phyloP scores from a whole-genome alignment of 2,113 vertebrate species.

The Sinocyclocheilus grahami region DNA sequence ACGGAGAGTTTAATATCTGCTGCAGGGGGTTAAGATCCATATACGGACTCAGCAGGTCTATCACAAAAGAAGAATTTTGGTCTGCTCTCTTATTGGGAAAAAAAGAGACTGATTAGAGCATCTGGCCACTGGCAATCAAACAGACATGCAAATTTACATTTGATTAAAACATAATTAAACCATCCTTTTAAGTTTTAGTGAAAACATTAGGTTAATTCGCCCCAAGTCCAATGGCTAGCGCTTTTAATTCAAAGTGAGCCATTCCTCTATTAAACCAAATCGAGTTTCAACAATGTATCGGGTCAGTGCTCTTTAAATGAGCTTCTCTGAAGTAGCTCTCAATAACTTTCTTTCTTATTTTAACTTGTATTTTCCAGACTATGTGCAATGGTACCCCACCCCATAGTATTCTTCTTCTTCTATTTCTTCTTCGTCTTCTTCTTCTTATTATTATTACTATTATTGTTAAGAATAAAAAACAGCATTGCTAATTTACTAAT shows the following conservation, averaged over 20 bases:
- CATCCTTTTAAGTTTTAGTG: constrained; percentile 51
- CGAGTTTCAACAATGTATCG: constrained; percentile 23
- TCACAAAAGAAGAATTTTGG: not conserved
- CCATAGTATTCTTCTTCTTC: too few species aligned
- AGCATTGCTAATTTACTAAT: too few species aligned
- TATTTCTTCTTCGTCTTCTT: too few species aligned
- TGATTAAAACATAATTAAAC: constrained; percentile 61
- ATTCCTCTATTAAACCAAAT: constrained; percentile 42
- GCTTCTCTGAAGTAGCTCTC: constrained; percentile 35
- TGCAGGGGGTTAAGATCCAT: constrained; percentile 42
- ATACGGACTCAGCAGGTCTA: constrained; percentile 20
- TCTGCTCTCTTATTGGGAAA: constrained; percentile 23
- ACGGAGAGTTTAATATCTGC: constrained; percentile 57
- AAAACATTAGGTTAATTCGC: constrained; percentile 51
- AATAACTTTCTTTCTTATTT: constrained; percentile 36
- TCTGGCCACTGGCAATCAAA: constrained; percentile 45
- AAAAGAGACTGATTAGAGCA: constrained; percentile 43
- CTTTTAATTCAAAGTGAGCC: constrained; percentile 46
- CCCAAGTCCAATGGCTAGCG: constrained; percentile 27
- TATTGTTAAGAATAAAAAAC: too few species aligned
- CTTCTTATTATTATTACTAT: too few species aligned
- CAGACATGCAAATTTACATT: constrained; percentile 49
- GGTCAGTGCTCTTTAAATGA: constrained; percentile 9
- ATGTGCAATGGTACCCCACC: not conserved
- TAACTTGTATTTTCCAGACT: constrained; percentile 24